Evolutionary conservation across 1,140 invertebrate species (phyloP), one percentile per base, ranked within the genome.

Genomic region (Drosophila seguyi): DNA sequence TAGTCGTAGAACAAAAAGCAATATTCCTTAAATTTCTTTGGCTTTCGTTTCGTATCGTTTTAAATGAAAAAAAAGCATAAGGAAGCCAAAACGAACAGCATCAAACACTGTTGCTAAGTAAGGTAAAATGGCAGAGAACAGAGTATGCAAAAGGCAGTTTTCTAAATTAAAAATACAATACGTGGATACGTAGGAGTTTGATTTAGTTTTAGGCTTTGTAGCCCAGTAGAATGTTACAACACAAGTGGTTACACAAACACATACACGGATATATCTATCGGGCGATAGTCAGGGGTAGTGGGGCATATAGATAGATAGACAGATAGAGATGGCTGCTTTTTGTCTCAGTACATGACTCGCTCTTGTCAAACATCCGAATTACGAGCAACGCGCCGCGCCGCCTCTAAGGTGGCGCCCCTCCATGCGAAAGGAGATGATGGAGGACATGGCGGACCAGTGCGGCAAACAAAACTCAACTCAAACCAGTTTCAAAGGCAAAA

Each of bases 401-500:
- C 69, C 68, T 60, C 55, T 39, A 52, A 81, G 60, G 69, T 47
- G 53, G 75, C 20, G 57, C 74, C 63, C 42, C 50, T 38, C 18
- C 48, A 47, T 61, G 52, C 27, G 25, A 48, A 55, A 41, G 50
- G 34, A 61, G 61, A 61, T 34, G 61, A 57, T 62, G 59, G 22
- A 75, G 75, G 59, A 50, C 50, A 69, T 47, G 68, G 60, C 27
- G 60, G 47, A 41, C 62, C 29, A 25, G 62, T 29, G 48, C 52
- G 58, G 41, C 57, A 45, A 61, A 52, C 72, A 77, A 77, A 56
- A 66, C 44, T 66, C 62, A 79, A 66, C 50, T 75, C 59, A 87
- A 86, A 87, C 84, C 86, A 60, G 84, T 87, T 87, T 88, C 60
- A 74, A 62, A 80, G 84, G 76, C 84, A 81, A 88, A 77, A 86